These are phyloP conservation scores for Xenus cinereus DNA, from an alignment of 2,113 vertebrate species.

Conservation along the genomic window DNA sequence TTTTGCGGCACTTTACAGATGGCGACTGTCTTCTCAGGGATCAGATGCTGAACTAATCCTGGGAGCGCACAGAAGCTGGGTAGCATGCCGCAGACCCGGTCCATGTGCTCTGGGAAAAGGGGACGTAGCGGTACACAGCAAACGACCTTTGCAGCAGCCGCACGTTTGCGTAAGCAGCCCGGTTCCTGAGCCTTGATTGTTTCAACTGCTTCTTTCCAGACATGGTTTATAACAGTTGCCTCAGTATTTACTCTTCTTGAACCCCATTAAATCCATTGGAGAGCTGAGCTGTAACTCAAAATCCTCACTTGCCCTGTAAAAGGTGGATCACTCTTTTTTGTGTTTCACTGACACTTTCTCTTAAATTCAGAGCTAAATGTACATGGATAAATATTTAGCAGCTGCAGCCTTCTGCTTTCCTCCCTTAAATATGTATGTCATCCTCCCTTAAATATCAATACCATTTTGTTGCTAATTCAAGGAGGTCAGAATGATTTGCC, in stretches of 20 bases:
- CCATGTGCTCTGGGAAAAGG: neutral
- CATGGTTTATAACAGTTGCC: neutral
- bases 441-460: neutral
- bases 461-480: neutral
- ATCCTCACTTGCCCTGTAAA: neutral
- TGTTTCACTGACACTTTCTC: neutral
- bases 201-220: neutral
- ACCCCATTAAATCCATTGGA: neutral
- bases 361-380: neutral
- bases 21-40: neutral
- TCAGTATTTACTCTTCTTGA: neutral
- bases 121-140: neutral
- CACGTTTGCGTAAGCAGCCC: neutral
- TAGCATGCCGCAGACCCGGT: neutral
- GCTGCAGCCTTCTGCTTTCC: neutral
- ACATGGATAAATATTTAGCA: neutral
- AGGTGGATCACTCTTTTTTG: neutral
- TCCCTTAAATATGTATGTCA: neutral
- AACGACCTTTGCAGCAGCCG: neutral
- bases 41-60: neutral
- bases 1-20: rapidly evolving
- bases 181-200: neutral
- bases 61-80: rapidly evolving
- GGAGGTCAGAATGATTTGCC: neutral
- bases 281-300: neutral